Evolutionary conservation across 2,113 vertebrate species (phyloP), one percentile per base, ranked within the genome.

Genomic region (Thinocorus orbignyianus): DNA sequence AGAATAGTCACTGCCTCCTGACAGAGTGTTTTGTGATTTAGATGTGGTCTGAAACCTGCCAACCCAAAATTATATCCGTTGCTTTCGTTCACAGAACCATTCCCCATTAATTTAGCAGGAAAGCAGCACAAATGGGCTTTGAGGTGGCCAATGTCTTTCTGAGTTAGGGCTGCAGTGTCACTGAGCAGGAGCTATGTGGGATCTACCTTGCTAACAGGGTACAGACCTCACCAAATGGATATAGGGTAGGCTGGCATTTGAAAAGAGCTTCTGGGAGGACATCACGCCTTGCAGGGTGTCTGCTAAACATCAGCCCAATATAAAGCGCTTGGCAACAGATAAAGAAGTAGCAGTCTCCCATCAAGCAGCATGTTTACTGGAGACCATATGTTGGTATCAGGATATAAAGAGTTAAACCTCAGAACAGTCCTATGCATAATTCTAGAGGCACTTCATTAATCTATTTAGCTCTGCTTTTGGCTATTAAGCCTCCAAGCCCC

Each of bases 401-500:
- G 39, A 69, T 46, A 54, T 0, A 5, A 94, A 49, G 81, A 79
- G 61, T 96, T 94, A 89, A 93, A 71, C 25, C 37, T 80, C 16
- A 0, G 42, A 82, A 82, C 5, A 88, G 44, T 76, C 41, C 66
- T 66, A 33, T 90, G 54, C 23, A 39, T 80, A 76, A 90, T 77
- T 90, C 61, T 66, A 80, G 78, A 90, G 65, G 37, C 58, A 90
- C 54, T 82, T 94, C 54, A 82, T 94, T 95, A 92, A 81, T 96
- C 49, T 94, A 13, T 93, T 96, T 94, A 86, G 65, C 70, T 85
- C 77, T 72, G 8, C 77, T 95, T 93, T 79, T 85, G 83, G 83
- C 65, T 93, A 37, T 84, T 81, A 74, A 90, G 69, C 66, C 46
- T 81, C 65, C 85, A 44, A 89, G 52, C 65, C 52, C 66, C 78